Conservation (phyloP, 2,113 vertebrate species). For the Sylvilagus bachmani region DNA sequence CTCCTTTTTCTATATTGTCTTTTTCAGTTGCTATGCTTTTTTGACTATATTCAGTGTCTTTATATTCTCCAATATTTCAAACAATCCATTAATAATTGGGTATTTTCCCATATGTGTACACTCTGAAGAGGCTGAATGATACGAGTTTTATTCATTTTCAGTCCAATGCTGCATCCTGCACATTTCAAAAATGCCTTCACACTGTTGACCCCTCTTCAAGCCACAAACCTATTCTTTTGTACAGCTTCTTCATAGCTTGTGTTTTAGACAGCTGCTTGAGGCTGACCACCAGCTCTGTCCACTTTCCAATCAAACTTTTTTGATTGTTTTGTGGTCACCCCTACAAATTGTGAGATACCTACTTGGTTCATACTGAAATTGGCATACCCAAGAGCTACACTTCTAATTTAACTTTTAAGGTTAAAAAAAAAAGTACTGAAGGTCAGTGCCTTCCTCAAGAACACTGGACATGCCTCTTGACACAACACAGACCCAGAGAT, state of each 20-base stretch:
- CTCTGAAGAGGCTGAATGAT: neutral
- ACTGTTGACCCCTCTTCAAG: neutral
- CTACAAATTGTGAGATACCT: neutral
- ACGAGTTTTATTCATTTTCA: neutral
- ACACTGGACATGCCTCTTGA: neutral
- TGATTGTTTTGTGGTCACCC: neutral
- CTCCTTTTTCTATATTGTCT: neutral
- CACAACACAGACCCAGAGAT: neutral
- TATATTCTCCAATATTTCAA: neutral
- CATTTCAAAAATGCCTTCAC: neutral
- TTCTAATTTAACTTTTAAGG: neutral
- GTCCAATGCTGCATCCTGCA: neutral
- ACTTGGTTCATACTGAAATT: neutral
- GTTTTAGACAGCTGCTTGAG: neutral
- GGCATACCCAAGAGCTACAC: neutral
- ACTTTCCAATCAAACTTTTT: neutral
- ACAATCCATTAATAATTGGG: neutral
- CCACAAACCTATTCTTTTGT: neutral
- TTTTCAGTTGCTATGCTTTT: constrained; percentile 9
- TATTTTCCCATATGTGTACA: neutral
- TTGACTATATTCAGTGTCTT: neutral
- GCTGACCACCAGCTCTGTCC: neutral
- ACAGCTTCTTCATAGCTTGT: neutral
- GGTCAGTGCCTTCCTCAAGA: neutral
- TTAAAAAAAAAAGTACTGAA: too few species aligned